A percentile compares a stretch with the other conserved stretches of the same genome.
phyloP scores from a whole-genome alignment of 2,888 invertebrate genomes.

The Holacanthella duospinosa region DNA sequence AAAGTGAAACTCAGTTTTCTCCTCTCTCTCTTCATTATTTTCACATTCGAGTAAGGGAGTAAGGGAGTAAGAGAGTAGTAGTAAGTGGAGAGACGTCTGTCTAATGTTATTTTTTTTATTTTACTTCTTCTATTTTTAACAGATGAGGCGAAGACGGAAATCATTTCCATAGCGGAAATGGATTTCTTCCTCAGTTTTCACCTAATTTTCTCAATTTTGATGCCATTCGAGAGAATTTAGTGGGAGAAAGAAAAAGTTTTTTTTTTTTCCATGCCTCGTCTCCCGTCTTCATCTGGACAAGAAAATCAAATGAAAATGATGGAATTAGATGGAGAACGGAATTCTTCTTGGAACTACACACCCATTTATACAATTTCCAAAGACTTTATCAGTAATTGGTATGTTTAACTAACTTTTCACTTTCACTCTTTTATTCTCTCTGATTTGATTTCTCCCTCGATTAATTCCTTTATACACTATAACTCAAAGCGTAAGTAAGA shows the following conservation, averaged over 20 bases:
- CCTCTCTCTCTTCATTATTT: no score
- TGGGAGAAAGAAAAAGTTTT: no score
- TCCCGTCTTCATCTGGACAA: neutral
- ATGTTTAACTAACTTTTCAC: slow-evolving; percentile 5
- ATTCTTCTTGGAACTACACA: slow-evolving; percentile 28
- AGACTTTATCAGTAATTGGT: slow-evolving; percentile 35
- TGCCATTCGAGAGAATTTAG: no score
- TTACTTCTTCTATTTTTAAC: slow-evolving; percentile 12
- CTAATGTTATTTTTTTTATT: no score
- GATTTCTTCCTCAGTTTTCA: slow-evolving; percentile 16
- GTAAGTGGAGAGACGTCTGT: no score
- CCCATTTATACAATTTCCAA: slow-evolving; percentile 33
- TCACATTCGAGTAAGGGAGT: no score
- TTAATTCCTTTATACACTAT: neutral
- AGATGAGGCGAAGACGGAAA: slow-evolving; percentile 30
- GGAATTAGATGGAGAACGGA: slow-evolving; percentile 11
- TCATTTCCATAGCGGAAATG: slow-evolving; percentile 29
- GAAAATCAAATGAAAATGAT: neutral
- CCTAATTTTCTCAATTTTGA: no score
- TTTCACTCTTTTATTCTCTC: neutral
- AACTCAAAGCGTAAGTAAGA: neutral
- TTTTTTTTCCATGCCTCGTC: no score
- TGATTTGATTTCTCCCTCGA: neutral
- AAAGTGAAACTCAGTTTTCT: no score
- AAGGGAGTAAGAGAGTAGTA: no score